Conservation (phyloP, 1,140 invertebrate genomes). For the Drosophila takahashii region DNA sequence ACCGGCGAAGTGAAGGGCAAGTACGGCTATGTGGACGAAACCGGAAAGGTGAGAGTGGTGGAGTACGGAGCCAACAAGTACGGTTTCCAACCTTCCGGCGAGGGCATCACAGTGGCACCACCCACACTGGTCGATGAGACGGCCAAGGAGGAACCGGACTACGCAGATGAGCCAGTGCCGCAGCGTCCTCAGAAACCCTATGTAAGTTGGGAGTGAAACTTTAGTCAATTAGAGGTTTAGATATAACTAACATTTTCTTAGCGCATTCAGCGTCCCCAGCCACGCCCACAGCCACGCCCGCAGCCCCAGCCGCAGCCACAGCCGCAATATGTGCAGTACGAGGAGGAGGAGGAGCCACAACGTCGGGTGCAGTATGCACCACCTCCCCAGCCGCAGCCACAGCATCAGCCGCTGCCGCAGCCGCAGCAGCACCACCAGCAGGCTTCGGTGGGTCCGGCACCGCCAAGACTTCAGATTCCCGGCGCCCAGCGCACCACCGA, state of each 20-base stretch:
- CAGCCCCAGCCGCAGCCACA: slow-evolving; percentile 67
- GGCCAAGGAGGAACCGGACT: slow-evolving; percentile 85
- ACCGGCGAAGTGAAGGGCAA: slow-evolving; percentile 93
- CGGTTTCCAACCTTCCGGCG: slow-evolving; percentile 94
- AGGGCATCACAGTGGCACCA: slow-evolving; percentile 93
- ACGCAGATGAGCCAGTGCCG: slow-evolving; percentile 84
- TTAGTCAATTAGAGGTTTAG: too few species aligned
- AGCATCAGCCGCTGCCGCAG: slow-evolving; percentile 63
- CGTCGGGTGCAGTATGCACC: slow-evolving; percentile 75
- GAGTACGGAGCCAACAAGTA: slow-evolving; percentile 95
- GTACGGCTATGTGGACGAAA: slow-evolving; percentile 94
- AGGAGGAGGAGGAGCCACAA: slow-evolving; percentile 74
- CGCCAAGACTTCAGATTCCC: slow-evolving; percentile 79
- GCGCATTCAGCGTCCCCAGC: slow-evolving; percentile 70
- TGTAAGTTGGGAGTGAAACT: slow-evolving; percentile 45
- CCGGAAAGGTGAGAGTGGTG: slow-evolving; percentile 91
- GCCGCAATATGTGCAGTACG: slow-evolving; percentile 81
- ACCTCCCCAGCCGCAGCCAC: slow-evolving; percentile 67
- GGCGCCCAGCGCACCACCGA: slow-evolving; percentile 81
- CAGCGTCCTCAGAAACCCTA: slow-evolving; percentile 81
- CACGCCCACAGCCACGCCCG: slow-evolving; percentile 66
- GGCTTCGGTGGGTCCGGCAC: slow-evolving; percentile 63
- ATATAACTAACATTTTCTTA: neutral
- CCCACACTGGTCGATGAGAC: slow-evolving; percentile 91
- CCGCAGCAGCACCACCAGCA: slow-evolving; percentile 57